Base-by-base conservation (phyloP, 1,140 invertebrate species). In the Oscheius sp. region DNA sequence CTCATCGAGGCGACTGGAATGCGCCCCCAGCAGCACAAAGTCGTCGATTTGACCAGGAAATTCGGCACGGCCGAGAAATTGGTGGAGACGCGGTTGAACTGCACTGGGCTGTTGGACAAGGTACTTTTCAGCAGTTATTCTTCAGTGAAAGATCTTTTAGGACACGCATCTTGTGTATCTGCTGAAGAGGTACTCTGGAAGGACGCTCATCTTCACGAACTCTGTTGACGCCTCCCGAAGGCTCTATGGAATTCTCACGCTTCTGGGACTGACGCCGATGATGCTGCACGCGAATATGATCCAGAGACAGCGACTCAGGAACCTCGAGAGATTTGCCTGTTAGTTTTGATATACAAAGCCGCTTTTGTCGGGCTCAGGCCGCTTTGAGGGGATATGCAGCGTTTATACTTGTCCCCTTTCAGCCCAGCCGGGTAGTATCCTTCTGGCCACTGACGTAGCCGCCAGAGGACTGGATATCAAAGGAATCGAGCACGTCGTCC, bases 371-470 rank as follows among this genome's bases (percentile, higher is more conserved):
- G n/a, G n/a, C n/a, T n/a, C n/a, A n/a, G n/a, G n/a, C n/a, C n/a
- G n/a, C n/a, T n/a, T n/a, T n/a, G n/a, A n/a, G n/a, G n/a, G n/a
- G n/a, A n/a, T n/a, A n/a, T n/a, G n/a, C n/a, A n/a, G n/a, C n/a
- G n/a, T n/a, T n/a, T n/a, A n/a, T 49, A 32, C 4, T 63, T 29
- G 28, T 64, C 15, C 15, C 38, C 36, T 78, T 77, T 79, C 45
- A 71, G 85, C 82, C 65, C 71, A 74, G 1, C 73, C 65, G 0
- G 88, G 89, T 76, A 90, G 90, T 0, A 77, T 99, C 13, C 85
- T 99, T n/a, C 88, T 99, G 69, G 93, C 96, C 0, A 99, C 95
- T 0, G 96, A 99, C 88, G 94, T 99, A 20, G 96, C 95, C 15
- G 94, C 96, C 0, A 87, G 96, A 74, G 96, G 96, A 46, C 86